A percentile compares a stretch with the other conserved stretches of the same genome.
Evolutionary conservation across 1,140 invertebrate genomes (phyloP).

Genomic region (Thalassaphorura encarpata): DNA sequence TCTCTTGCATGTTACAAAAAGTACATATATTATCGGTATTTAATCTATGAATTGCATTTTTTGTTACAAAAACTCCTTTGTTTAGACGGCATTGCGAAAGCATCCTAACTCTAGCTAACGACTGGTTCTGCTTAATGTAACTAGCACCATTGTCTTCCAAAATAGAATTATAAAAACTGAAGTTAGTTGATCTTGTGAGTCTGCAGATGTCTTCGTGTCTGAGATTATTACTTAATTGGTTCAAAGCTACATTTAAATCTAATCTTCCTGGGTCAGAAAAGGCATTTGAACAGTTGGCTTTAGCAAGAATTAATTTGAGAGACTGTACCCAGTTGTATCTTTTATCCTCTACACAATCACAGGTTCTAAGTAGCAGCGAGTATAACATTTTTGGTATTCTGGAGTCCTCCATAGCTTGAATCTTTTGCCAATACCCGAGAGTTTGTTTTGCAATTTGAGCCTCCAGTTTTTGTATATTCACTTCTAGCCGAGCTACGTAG

Average conservation of each 20-base stretch:
- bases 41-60: not conserved
- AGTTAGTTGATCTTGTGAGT: no score
- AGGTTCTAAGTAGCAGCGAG: not conserved
- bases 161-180: not conserved
- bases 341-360: not conserved
- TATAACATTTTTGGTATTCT: not conserved
- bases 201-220: no score
- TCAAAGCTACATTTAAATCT: not conserved
- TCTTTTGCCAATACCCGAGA: not conserved
- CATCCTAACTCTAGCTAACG: not conserved
- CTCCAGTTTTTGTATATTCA: not conserved
- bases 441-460: not conserved
- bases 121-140: not conserved
- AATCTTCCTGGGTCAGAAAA: not conserved
- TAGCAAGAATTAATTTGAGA: not conserved
- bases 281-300: not conserved
- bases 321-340: not conserved
- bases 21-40: not conserved
- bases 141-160: no score
- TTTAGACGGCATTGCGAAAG: not conserved
- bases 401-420: not conserved
- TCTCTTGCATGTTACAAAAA: not conserved
- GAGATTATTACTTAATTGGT: not conserved
- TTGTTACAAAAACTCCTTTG: not conserved
- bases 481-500: not conserved